Evolutionary conservation across 2,888 invertebrate genomes (phyloP), one percentile per base, ranked within the genome.

Genomic region (Uropetala carovei): DNA sequence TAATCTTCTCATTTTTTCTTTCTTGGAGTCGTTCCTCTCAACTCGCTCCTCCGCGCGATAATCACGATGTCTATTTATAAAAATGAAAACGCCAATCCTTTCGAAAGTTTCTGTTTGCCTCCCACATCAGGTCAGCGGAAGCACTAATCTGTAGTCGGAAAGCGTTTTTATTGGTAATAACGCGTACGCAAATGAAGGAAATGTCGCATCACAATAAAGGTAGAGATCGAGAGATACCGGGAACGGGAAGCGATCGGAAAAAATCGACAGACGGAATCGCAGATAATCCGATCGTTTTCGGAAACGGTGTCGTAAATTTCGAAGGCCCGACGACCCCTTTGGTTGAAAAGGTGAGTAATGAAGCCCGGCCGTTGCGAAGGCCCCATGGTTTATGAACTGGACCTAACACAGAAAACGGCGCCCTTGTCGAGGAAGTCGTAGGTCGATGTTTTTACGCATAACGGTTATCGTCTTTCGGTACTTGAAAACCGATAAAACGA

Each of bases 401-500:
- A 83, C 83, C 83, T 57, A n/a, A 43, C 83, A 14, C 57, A 57
- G 57, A n/a, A 64, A n/a, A 64, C 18, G n/a, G 83, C 18, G 57
- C 43, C 83, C 11, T 43, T n/a, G 56, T n/a, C n/a, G 57, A n/a
- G 56, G n/a, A 83, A 9, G 56, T 56, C 4, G 4, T 43, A 57
- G n/a, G 43, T 83, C 43, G 82, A 82, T 82, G 82, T 43, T 43
- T 22, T 18, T 18, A 83, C 83, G 43, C 43, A 56, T 27, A 83
- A 83, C 83, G 13, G 83, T 30, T 83, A 83, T 56, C 83, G 83
- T 9, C 18, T 43, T n/a, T 18, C n/a, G 57, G 83, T 57, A 83
- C 43, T 83, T 57, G 57, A 83, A 83, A 56, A 83, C 43, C 83
- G 83, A 83, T 83, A 56, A 83, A 83, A 83, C 83, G 9, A n/a